Base-by-base conservation (phyloP, 2,888 invertebrate species). In the Orthosia gracilis region DNA sequence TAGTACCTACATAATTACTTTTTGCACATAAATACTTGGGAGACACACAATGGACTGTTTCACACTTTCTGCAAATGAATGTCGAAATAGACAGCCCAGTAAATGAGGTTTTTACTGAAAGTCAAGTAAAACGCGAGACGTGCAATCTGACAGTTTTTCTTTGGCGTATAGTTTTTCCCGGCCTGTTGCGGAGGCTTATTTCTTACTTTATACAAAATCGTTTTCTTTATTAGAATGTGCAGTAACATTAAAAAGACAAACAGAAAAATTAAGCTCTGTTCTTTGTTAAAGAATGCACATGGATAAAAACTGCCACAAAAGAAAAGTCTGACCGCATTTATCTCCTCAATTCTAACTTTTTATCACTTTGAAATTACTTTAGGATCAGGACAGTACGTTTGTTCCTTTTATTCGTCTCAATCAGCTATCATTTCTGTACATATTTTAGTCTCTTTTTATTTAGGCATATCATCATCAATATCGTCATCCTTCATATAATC, bases 1-100 rank as follows among this genome's bases (percentile, higher is more conserved):
- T 18, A 62, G 58, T 77, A 70, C 59, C 67, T 64, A 73, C 55
- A 80, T 80, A 82, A 85, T 82, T 82, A 82, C 61, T 82, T 85
- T 82, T 82, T 82, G 78, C 68, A 61, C 47, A 50, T 52, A 71
- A 70, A 68, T 68, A 70, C 66, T 76, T 68, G 15, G 50, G 59
- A 52, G n/a, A 21, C 2, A 77, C 40, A 85, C 70, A 85, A 82
- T 57, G 7, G 69, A 17, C 40, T 47, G 31, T 64, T 82, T 64
- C 55, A 74, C 73, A 84, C 76, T 84, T 77, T 85, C 83, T 54
- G 71, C 58, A 58, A 84, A 82, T 26, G 67, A 71, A 55, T 66
- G 65, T 57, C 40, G 58, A 71, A 76, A 15, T 7, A 55, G 78
- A 63, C 26, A 57, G 40, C 11, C 50, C 1, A 9, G 62, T 71